phyloP scores from a whole-genome alignment of 2,113 vertebrate genomes.

The Scytalopus superciliaris region DNA sequence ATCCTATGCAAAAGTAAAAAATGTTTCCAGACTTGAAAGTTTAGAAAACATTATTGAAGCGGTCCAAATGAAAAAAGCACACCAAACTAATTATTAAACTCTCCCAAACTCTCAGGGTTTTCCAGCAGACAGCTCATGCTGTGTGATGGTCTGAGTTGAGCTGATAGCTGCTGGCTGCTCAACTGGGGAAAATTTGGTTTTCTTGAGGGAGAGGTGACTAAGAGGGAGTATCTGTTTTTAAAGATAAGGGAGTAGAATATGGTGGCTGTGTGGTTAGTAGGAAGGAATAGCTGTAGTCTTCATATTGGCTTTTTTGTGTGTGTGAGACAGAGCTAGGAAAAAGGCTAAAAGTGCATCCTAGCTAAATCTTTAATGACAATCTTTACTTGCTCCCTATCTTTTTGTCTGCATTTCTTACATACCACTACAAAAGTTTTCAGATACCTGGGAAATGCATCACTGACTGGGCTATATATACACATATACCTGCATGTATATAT shows the following conservation, averaged over 20 bases:
- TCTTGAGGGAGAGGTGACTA: neutral
- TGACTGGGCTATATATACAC: neutral
- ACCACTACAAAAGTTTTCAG: neutral
- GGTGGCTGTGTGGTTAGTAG: neutral
- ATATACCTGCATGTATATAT: rapidly evolving
- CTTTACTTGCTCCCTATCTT: neutral
- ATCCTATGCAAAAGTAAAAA: neutral
- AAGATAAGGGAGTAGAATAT: neutral
- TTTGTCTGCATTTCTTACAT: neutral
- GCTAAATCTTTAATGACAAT: neutral
- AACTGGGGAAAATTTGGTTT: neutral
- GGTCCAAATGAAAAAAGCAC: neutral
- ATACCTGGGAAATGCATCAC: neutral
- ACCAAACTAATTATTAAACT: neutral
- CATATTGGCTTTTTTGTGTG: neutral
- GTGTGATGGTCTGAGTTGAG: neutral
- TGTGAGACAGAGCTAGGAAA: neutral
- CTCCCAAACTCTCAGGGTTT: neutral
- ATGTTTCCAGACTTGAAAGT: neutral
- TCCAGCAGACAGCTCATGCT: neutral
- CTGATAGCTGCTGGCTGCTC: constrained; percentile 6
- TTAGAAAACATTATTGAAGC: neutral
- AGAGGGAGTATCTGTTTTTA: neutral
- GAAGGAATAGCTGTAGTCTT: neutral
- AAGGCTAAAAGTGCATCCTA: neutral